Conservation (phyloP, 1,140 invertebrate species). For the Diprion similis region DNA sequence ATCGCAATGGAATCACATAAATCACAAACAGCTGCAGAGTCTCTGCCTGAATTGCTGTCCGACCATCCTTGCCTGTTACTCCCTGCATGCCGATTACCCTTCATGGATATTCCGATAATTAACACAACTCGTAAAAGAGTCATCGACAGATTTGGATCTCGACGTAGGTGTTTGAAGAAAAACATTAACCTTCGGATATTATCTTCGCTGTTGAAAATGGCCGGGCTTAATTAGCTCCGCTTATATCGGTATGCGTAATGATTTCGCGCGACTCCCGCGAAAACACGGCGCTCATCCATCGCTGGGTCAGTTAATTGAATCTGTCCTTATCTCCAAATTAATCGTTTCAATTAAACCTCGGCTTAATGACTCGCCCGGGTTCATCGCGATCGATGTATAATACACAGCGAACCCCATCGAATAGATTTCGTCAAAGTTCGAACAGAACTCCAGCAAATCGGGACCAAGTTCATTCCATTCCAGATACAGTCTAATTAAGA, state of each 20-base stretch:
- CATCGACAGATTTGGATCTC: neutral
- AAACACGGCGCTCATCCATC: neutral
- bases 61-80: too few relatives aligned
- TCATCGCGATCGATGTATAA: too few relatives aligned
- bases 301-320: neutral
- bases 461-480: too few relatives aligned
- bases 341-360: neutral
- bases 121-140: neutral
- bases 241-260: neutral
- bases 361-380: neutral
- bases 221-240: neutral
- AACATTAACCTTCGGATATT: neutral
- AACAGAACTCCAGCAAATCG: too few relatives aligned
- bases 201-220: neutral
- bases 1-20: neutral
- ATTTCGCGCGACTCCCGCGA: neutral
- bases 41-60: neutral
- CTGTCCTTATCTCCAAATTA: constrained; percentile 1
- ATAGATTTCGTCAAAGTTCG: too few relatives aligned
- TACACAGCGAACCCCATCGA: too few relatives aligned
- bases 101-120: neutral
- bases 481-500: too few relatives aligned
- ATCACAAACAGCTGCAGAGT: neutral
- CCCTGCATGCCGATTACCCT: neutral
- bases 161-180: neutral